These are phyloP conservation scores for Corvus hawaiiensis DNA, from an alignment of 2,113 vertebrate species.

Conservation along the genomic window DNA sequence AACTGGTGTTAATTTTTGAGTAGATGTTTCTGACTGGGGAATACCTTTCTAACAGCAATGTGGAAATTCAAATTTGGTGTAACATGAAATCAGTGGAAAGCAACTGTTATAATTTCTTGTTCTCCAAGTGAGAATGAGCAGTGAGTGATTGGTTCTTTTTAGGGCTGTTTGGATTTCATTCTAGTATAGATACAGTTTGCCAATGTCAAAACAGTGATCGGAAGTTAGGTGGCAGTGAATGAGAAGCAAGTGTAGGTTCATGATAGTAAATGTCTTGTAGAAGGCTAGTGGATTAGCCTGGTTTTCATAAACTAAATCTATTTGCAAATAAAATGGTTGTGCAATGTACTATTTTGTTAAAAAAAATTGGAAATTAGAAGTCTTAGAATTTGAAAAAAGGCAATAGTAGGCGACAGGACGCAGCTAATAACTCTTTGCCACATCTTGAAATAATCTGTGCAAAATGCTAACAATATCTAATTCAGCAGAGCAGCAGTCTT, in stretches of 20 bases:
- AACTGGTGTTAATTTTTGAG: background rate
- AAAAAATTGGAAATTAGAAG: background rate
- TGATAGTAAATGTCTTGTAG: background rate
- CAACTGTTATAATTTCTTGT: background rate
- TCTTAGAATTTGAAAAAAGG: background rate
- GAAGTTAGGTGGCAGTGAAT: background rate
- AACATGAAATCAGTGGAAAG: conserved; percentile 2
- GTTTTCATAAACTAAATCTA: background rate
- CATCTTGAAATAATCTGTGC: background rate
- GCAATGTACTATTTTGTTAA: background rate
- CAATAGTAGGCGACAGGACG: background rate
- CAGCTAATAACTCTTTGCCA: background rate
- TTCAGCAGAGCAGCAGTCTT: background rate
- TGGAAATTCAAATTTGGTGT: background rate
- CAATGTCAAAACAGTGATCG: background rate
- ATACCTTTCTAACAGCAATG: background rate
- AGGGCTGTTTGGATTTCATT: conserved; percentile 18
- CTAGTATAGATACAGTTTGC: background rate
- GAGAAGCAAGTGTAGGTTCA: background rate
- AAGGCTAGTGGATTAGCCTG: background rate
- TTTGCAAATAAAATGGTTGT: background rate
- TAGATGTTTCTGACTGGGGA: background rate
- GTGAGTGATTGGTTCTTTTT: background rate
- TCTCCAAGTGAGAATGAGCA: background rate
- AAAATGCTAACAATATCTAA: background rate